Percentiles rank a stretch among this genome's conserved stretches.
These are phyloP conservation scores for Panagrolaimus sp. DNA, from an alignment of 1,140 invertebrate genomes.

Conservation along the genomic window DNA sequence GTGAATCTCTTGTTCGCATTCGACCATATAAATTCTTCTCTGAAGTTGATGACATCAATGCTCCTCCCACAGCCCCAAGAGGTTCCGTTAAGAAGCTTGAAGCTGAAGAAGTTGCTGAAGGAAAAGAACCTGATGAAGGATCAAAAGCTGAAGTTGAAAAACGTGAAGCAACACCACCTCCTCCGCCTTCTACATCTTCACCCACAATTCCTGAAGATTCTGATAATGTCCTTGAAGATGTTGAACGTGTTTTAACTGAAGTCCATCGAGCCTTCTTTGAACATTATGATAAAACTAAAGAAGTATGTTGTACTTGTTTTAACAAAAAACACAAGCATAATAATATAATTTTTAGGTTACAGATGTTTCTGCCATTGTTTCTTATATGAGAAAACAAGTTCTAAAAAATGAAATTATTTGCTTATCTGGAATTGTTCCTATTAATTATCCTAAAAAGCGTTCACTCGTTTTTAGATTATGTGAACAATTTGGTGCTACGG, in stretches of 20 bases:
- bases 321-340: too few species aligned
- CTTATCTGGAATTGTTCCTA: constrained; percentile 12
- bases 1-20: constrained; percentile 79
- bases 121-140: background rate
- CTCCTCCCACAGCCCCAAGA: constrained; percentile 62
- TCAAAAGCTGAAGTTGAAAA: constrained; percentile 8
- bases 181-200: background rate
- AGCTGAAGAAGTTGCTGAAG: background rate
- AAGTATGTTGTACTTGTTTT: background rate
- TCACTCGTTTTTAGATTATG: constrained; percentile 2
- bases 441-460: background rate
- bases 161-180: background rate
- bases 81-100: background rate
- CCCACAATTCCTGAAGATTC: background rate
- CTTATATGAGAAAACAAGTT: constrained; percentile 14
- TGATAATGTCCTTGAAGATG: constrained; percentile 1
- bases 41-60: constrained; percentile 97
- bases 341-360: background rate
- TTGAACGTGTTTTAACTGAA: constrained; percentile 13
- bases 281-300: constrained; percentile 8
- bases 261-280: constrained; percentile 14
- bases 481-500: constrained; percentile 11
- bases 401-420: constrained; percentile 8
- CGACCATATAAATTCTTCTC: constrained; percentile 89
- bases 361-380: background rate